Evolutionary conservation across 1,140 invertebrate species (phyloP).

Genomic region (Teleopsis dalmanni): DNA sequence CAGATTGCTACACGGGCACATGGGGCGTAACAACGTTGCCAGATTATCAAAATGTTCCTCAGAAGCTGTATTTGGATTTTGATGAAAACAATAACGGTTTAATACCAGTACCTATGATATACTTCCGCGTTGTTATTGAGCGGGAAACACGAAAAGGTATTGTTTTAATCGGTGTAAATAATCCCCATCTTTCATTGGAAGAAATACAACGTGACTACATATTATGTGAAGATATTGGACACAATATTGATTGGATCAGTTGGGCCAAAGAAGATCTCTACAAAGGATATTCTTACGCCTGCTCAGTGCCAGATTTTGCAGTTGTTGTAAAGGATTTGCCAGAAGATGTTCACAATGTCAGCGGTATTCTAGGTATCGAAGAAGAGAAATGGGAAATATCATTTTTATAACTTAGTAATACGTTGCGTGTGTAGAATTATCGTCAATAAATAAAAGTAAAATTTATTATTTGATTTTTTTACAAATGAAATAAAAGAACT

Average conservation of each 20-base stretch:
- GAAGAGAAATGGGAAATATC: not conserved
- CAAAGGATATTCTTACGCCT: constrained; percentile 60
- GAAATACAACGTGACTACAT: constrained; percentile 41
- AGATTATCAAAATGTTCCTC: constrained; percentile 43
- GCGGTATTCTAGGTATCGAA: constrained; percentile 30
- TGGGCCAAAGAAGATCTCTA: constrained; percentile 47
- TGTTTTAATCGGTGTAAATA: constrained; percentile 53
- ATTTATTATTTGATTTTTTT: no score
- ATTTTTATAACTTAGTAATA: no score
- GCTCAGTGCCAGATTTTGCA: constrained; percentile 53
- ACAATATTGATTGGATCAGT: constrained; percentile 46
- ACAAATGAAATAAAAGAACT: no score
- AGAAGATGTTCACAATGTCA: constrained; percentile 29
- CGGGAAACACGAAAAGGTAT: constrained; percentile 43
- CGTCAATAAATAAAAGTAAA: no score
- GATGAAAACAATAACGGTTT: constrained; percentile 38
- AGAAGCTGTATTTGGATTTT: constrained; percentile 48
- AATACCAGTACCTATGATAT: constrained; percentile 51
- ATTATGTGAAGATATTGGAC: constrained; percentile 49
- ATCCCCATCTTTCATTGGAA: constrained; percentile 46
- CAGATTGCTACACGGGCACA: constrained; percentile 55
- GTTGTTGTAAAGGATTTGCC: constrained; percentile 42
- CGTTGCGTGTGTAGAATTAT: no score
- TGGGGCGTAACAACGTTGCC: constrained; percentile 48
- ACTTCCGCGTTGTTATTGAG: constrained; percentile 53